A percentile compares a stretch with the other conserved stretches of the same genome.
phyloP scores from a whole-genome alignment of 2,797 vertebrate species.

The Muscicapa comitata region DNA sequence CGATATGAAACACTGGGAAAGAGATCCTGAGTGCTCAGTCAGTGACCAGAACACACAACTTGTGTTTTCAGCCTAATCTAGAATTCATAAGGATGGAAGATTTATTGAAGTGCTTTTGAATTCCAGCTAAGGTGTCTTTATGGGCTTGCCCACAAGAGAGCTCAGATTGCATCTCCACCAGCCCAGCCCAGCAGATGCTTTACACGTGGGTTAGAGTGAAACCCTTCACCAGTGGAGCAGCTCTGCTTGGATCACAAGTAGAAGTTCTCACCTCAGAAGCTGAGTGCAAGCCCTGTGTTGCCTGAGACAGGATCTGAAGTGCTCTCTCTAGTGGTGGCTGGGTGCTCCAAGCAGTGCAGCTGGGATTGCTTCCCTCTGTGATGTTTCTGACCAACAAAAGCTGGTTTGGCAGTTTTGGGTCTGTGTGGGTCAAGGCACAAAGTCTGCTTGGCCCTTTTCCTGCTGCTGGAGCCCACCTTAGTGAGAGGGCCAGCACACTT shows the following conservation, averaged over 20 bases:
- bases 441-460: neutral
- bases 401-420: fast-evolving
- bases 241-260: neutral
- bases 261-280: neutral
- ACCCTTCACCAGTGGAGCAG: fast-evolving
- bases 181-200: too few species aligned
- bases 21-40: neutral
- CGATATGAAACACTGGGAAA: neutral
- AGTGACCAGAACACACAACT: neutral
- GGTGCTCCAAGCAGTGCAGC: neutral
- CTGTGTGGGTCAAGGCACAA: neutral
- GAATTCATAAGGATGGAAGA: neutral
- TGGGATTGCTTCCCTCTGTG: fast-evolving
- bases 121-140: neutral
- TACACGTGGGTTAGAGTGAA: fast-evolving
- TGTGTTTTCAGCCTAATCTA: neutral
- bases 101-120: neutral
- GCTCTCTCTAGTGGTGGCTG: constrained; percentile 9
- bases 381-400: neutral
- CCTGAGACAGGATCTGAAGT: neutral
- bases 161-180: neutral
- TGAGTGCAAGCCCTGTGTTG: neutral
- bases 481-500: neutral
- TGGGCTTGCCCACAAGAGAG: neutral
- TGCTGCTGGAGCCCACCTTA: neutral